Base-by-base conservation (phyloP, 2,113 vertebrate species). In the Rhagologus leucostigma region DNA sequence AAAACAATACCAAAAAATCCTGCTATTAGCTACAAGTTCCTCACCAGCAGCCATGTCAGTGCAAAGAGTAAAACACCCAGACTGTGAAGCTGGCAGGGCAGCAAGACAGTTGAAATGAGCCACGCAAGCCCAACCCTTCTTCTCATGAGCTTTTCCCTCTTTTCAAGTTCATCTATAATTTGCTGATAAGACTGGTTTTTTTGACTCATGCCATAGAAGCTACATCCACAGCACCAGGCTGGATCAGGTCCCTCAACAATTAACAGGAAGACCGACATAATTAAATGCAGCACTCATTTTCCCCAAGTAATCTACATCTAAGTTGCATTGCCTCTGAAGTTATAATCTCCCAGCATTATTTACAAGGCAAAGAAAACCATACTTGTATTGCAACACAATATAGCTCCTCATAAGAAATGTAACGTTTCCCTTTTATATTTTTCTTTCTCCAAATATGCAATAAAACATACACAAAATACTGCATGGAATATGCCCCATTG, bases 401-500 rank as follows among this genome's bases (percentile, higher is more conserved):
- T 1, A 78, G 67, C 11, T 89, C 67, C 88, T 91, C 2, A 3
- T 49, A 53, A 46, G 4, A 92, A 92, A 88, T 32, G 22, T 14
- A 85, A 63, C 18, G 49, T 84, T 93, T 79, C 27, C 30, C 10
- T 59, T 73, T 79, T 46, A 41, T 37, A 63, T 65, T 91, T 79
- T 78, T 79, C 35, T 84, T 59, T 46, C 42, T 88, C 84, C 65
- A 67, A 87, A 94, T 79, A 82, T 3, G 42, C n/a, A 78, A 49
- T 84, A 84, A 95, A 96, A 85, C 33, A 89, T 21, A 42, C 16
- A 81, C 18, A 89, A 94, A 96, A 87, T 41, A 50, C n/a, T 67
- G 71, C 42, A n/a, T 4, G 35, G 59, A 95, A 77, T 56, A 87
- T 24, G 41, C 10, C 60, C 9, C 46, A 50, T 6, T n/a, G 67